Evolutionary conservation across 2,797 vertebrate species (phyloP), one percentile per base, ranked within the genome.

Genomic region (Hephaestus fuliginosus): DNA sequence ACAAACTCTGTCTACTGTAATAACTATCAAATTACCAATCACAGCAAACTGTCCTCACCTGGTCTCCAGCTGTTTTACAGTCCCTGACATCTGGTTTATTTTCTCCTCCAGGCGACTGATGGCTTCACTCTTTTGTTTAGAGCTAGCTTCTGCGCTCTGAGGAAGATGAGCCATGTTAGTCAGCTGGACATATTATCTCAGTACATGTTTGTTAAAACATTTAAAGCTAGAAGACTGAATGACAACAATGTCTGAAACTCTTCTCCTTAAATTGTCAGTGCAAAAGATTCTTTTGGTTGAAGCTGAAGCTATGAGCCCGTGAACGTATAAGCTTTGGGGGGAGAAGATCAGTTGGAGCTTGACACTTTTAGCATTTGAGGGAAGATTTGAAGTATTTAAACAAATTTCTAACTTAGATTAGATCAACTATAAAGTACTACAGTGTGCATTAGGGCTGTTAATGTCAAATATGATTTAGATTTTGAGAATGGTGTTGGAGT

Each of bases 51-150:
- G 22, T 63, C 5, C 91, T 96, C 96, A 99, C 98, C 98, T 99
- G 94, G 92, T 96, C 92, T 99, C 98, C 89, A 99, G 95, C 74
- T 97, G 97, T 95, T 97, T 99, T 80, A 99, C 96, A 18, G 97
- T 97, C 77, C 96, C 96, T 17, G 97, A 96, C 98, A 99, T 99
- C 95, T 99, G 98, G 94, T 96, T 97, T 8, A 98, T 97, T 75
- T 99, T 99, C 78, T 99, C 98, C 92, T 99, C 98, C 92, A 99
- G 93, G 79, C 97, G 97, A 92, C 93, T 90, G 86, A 99, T 97
- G 77, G 96, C 88, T 82, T 99, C 98, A 70, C 90, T 96, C 96
- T 99, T 99, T 93, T 99, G 98, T 95, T 98, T 99, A 20, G 95
- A 95, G 87, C 96, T 95, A 85, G 95, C 90, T 57, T 99, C 98